A percentile compares a stretch with the other conserved stretches of the same genome.
phyloP scores from a whole-genome alignment of 2,113 vertebrate species.

The Entomyzon cyanotis region DNA sequence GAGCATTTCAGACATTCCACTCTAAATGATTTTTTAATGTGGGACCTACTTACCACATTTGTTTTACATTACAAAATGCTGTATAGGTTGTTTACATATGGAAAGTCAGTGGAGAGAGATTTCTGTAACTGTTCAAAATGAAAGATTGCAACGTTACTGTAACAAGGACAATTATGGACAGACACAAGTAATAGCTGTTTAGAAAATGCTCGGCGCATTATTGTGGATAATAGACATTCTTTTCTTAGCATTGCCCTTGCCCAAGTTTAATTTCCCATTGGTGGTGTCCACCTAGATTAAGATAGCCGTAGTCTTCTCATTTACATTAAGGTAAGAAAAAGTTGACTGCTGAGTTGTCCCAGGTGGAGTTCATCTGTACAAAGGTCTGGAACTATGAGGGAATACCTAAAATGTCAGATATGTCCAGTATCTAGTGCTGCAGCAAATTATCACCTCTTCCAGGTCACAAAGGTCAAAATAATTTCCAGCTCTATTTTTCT shows the following conservation, averaged over 20 bases:
- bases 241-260: background rate
- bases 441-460: conserved; percentile 54
- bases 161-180: conserved; percentile 18
- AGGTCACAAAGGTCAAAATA: conserved; percentile 68
- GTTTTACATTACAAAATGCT: conserved; percentile 36
- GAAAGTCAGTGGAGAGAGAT: conserved; percentile 5
- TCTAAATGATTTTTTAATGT: conserved; percentile 10
- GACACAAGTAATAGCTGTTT: conserved; percentile 39
- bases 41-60: background rate
- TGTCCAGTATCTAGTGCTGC: conserved; percentile 9
- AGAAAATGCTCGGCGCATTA: conserved; percentile 36
- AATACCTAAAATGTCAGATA: conserved; percentile 51
- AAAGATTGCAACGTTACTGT: background rate
- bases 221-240: background rate
- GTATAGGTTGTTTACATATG: conserved; percentile 43
- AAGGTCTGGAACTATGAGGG: conserved; percentile 10
- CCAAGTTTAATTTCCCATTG: background rate
- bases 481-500: conserved; percentile 72
- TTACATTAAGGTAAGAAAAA: conserved; percentile 15
- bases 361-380: background rate
- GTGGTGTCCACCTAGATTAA: background rate
- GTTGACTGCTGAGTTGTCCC: conserved; percentile 8
- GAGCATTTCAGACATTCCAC: background rate
- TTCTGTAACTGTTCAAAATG: conserved; percentile 15
- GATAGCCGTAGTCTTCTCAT: conserved; percentile 3